phyloP scores from a whole-genome alignment of 2,113 vertebrate species.

The Beaufortia kweichowensis region DNA sequence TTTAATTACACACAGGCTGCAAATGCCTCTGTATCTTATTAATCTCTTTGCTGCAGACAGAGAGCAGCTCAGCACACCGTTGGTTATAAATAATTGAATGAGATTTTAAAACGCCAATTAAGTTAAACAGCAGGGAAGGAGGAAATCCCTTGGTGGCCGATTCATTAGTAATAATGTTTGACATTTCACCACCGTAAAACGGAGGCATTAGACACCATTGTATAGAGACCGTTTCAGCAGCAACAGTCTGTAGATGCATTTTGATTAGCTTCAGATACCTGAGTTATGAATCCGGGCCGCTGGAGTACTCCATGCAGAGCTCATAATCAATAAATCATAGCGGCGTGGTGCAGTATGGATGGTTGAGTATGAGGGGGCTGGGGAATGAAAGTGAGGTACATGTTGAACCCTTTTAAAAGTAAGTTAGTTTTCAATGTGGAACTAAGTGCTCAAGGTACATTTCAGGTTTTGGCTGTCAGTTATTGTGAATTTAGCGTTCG shows the following conservation, averaged over 20 bases:
- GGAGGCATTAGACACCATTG: conserved; percentile 45
- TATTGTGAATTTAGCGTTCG: background rate
- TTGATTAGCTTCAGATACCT: background rate
- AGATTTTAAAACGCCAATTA: conserved; percentile 73
- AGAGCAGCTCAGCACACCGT: conserved; percentile 50
- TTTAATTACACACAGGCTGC: conserved; percentile 51
- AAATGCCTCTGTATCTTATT: conserved; percentile 48
- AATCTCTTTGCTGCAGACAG: conserved; percentile 55
- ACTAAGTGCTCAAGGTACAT: background rate
- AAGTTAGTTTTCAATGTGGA: background rate
- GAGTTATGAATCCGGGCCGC: background rate
- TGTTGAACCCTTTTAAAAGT: background rate
- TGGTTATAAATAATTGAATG: conserved; percentile 75
- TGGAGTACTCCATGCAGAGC: background rate
- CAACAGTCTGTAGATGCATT: conserved; percentile 1
- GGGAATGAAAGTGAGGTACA: background rate
- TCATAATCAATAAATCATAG: background rate
- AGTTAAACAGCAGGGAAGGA: conserved; percentile 66
- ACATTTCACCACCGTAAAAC: conserved; percentile 66
- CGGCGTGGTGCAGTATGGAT: background rate
- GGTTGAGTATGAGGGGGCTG: background rate
- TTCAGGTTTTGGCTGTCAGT: background rate
- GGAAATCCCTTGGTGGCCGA: conserved; percentile 65
- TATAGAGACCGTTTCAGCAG: background rate
- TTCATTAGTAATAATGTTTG: conserved; percentile 74